Evolutionary conservation across 1,140 invertebrate genomes (phyloP), one percentile per base, ranked within the genome.

Genomic region (Drosophila sturtevanti): DNA sequence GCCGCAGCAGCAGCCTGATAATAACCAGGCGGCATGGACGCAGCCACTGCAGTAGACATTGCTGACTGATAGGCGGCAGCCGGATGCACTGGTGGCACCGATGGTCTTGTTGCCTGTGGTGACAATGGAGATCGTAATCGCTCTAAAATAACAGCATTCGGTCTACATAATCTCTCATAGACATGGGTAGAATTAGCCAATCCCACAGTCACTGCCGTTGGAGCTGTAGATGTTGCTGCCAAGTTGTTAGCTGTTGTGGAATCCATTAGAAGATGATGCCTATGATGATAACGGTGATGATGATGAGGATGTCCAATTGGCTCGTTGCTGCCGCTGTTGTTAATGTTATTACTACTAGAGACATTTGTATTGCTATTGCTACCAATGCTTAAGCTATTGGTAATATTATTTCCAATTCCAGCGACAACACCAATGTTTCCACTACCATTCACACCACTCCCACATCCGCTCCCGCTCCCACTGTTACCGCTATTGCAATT

Each of bases 221-320:
- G 41, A 11, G 41, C 22, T 11, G 41, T 38, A 11, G 44, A 11
- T 1, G 38, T 63, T 27, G 70, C 64, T 3, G 61, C 35, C 18
- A 51, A 54, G n/a, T 68, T 51, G 35, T 52, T 72, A 35, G 24
- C 68, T 9, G 34, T 56, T 0, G 76, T 79, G n/a, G 72, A 79
- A 24, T 89, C 84, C 63, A 87, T 63, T 51, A 87, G n/a, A 71
- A 87, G 79, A 82, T 87, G 84, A 63, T 89, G 84, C 27, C 77
- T 64, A 65, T 79, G 79, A 79, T 89, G 84, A 62, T 87, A 79
- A 68, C 81, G 81, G 21, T 81, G 82, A 58, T 87, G 82, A 77
- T 87, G 79, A 61, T 81, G 79, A 56, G 68, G 76, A 22, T 72
- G 56, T 14, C 58, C 37, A 56, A 44, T 35, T 14, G 38, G 14